A percentile compares a stretch with the other conserved stretches of the same genome.
Conservation (phyloP, 2,113 vertebrate species). For the Caranx melampygus region DNA sequence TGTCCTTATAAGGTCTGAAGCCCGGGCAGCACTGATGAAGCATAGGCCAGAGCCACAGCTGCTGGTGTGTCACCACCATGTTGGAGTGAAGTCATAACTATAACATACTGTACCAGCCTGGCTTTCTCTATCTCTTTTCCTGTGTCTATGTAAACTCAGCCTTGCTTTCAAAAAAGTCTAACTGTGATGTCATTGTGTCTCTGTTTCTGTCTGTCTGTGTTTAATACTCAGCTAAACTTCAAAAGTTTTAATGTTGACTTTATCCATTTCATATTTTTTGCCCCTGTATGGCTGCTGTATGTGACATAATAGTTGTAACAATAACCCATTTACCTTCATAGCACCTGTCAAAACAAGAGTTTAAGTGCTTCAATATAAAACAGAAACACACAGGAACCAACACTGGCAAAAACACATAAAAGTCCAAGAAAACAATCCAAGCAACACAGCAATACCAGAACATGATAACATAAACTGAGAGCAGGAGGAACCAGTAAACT, state of each 20-base stretch:
- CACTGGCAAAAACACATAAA: no score
- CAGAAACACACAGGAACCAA: no score
- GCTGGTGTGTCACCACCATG: slow-evolving; percentile 61
- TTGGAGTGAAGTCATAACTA: slow-evolving; percentile 56
- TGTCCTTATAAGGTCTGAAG: slow-evolving; percentile 73
- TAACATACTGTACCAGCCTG: slow-evolving; percentile 31
- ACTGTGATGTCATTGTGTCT: not conserved
- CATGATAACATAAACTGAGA: no score
- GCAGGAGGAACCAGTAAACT: no score
- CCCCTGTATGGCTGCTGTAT: no score
- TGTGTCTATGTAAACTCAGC: not conserved
- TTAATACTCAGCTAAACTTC: not conserved
- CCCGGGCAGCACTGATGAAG: slow-evolving; percentile 29
- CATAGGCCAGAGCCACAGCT: slow-evolving; percentile 26
- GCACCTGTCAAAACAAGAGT: no score
- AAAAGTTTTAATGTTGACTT: not conserved
- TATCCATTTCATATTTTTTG: not conserved
- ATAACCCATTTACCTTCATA: no score
- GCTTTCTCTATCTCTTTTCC: slow-evolving; percentile 30
- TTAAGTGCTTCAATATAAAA: no score
- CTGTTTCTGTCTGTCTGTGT: not conserved
- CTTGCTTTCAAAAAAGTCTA: slow-evolving; percentile 7
- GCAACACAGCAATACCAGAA: no score
- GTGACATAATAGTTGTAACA: no score
- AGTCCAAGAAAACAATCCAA: no score